Conservation (phyloP, 1,140 invertebrate genomes). For the Phthorimaea operculella region DNA sequence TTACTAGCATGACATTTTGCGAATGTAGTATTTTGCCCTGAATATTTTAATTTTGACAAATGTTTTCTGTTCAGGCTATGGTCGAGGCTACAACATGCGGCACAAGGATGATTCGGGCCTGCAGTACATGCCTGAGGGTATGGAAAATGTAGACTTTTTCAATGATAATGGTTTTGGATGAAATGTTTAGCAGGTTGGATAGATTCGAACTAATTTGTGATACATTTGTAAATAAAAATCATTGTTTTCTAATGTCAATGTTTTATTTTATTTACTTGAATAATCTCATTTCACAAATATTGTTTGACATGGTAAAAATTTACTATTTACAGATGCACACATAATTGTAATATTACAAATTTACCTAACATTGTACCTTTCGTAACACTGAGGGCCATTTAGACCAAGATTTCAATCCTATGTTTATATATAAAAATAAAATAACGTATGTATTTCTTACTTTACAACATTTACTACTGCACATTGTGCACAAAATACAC, state of each 20-base stretch:
- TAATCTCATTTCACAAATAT: constrained; percentile 64
- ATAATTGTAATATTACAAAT: constrained; percentile 47
- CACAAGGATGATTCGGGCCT: constrained; percentile 69
- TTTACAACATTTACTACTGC: constrained; percentile 60
- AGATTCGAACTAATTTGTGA: constrained; percentile 1
- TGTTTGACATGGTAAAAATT: constrained; percentile 62
- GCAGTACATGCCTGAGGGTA: constrained; percentile 76
- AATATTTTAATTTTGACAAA: not conserved
- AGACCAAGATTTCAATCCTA: constrained; percentile 42
- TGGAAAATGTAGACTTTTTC: constrained; percentile 76
- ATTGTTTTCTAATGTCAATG: constrained; percentile 50
- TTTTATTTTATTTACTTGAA: constrained; percentile 52
- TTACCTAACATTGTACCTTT: constrained; percentile 62
- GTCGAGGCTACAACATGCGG: constrained; percentile 71
- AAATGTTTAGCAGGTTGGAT: not conserved
- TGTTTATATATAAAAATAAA: constrained; percentile 63
- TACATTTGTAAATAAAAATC: constrained; percentile 20
- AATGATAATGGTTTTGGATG: constrained; percentile 12
- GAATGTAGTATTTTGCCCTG: too few species aligned
- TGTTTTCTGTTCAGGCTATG: constrained; percentile 67
- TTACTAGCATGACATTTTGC: too few species aligned
- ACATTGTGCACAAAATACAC: constrained; percentile 47
- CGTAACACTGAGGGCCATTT: constrained; percentile 36
- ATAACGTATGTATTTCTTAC: constrained; percentile 52
- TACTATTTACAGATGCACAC: constrained; percentile 62